A percentile compares a stretch with the other conserved stretches of the same genome.
Conservation (phyloP, 2,888 invertebrate species). For the Idaea biselata region DNA sequence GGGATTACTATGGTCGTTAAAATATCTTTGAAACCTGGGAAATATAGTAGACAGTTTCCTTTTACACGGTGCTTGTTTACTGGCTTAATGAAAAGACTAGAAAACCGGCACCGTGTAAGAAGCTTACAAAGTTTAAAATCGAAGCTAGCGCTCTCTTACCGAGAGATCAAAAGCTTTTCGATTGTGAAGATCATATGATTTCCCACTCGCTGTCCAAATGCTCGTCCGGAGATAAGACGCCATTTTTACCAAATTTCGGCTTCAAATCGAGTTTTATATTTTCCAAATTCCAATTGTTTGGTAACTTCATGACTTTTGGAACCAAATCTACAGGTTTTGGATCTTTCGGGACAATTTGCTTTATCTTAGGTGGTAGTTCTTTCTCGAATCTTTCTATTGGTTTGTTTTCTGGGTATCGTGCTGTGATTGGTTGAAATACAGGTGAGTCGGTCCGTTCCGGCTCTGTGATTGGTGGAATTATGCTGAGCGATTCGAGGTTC, state of each 20-base stretch:
- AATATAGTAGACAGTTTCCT: too few species aligned
- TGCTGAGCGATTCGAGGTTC: constrained; percentile 79
- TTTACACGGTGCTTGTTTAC: too few species aligned
- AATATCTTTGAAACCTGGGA: too few species aligned
- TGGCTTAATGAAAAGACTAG: too few species aligned
- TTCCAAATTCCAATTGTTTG: constrained; percentile 81
- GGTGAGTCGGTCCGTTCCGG: neutral
- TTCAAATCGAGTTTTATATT: constrained; percentile 67
- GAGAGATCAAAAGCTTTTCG: constrained; percentile 1
- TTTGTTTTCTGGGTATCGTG: constrained; percentile 15
- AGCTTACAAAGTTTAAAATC: neutral
- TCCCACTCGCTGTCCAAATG: constrained; percentile 71
- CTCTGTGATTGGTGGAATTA: constrained; percentile 18
- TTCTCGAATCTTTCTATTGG: constrained; percentile 12
- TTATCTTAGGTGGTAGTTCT: constrained; percentile 18
- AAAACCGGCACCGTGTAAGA: too few species aligned
- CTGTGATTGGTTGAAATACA: constrained; percentile 8
- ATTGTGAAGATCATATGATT: constrained; percentile 53
- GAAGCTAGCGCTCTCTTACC: neutral
- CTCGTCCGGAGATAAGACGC: constrained; percentile 61
- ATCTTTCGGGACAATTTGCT: constrained; percentile 25
- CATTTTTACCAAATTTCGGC: constrained; percentile 49
- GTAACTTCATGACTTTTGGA: constrained; percentile 75
- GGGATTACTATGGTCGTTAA: too few species aligned
- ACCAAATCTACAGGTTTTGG: constrained; percentile 51